Conservation (phyloP, 92 coral and sea anemone species). For the Paragorgia papillata region DNA sequence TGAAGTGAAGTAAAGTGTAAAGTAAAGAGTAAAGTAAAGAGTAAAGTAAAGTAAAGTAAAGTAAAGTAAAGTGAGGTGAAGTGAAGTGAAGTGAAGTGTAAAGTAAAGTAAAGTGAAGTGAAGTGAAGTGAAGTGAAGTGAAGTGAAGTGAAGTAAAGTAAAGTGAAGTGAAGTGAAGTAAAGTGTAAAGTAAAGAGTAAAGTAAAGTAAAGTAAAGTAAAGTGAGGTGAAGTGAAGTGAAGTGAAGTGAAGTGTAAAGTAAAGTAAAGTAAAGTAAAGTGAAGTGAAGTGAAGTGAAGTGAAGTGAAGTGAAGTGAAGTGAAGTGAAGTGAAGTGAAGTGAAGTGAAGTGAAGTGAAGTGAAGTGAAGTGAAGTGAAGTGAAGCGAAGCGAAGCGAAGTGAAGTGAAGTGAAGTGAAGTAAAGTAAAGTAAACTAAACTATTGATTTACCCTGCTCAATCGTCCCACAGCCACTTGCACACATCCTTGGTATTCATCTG, state of each 20-base stretch:
- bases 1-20: no score
- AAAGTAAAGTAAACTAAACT: background rate
- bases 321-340: background rate
- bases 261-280: background rate
- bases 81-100: no score
- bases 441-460: slow-evolving; percentile 80
- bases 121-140: background rate
- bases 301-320: background rate
- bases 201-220: slow-evolving; percentile 6
- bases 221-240: background rate
- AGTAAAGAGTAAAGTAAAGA: no score
- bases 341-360: slow-evolving; percentile 2
- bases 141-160: background rate
- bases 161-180: background rate
- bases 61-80: no score
- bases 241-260: background rate
- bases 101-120: no score
- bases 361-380: background rate
- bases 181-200: background rate
- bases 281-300: background rate
- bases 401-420: background rate
- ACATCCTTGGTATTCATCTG: slow-evolving; percentile 98
- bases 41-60: no score
- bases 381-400: background rate
- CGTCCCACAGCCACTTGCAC: slow-evolving; percentile 95